phyloP scores from a whole-genome alignment of 2,888 invertebrate species.

The Tachina grossa region DNA sequence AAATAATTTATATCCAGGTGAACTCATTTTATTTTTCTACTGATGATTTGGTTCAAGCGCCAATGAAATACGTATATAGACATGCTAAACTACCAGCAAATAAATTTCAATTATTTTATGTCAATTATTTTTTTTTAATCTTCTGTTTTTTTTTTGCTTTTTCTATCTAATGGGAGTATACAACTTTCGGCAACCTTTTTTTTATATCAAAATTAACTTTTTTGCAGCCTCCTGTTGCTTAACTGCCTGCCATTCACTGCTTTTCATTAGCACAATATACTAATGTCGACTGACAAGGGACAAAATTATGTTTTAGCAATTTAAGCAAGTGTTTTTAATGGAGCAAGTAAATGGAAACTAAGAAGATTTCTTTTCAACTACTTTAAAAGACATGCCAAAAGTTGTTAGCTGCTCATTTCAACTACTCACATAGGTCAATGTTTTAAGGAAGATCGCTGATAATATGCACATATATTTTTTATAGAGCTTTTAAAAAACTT shows the following conservation, averaged over 20 bases:
- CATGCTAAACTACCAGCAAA: too few species aligned
- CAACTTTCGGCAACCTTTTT: not conserved
- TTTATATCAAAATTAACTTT: not conserved
- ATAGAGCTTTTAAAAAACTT: not conserved
- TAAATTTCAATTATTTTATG: too few species aligned
- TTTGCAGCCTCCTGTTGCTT: not conserved
- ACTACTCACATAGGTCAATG: not conserved
- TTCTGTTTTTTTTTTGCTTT: too few species aligned
- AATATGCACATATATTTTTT: not conserved
- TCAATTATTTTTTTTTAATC: too few species aligned
- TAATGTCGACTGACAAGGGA: not conserved
- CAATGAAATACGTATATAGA: too few species aligned
- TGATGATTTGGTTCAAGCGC: too few species aligned
- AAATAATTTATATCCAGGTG: too few species aligned
- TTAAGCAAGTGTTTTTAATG: not conserved
- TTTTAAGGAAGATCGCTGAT: not conserved
- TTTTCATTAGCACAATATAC: not conserved
- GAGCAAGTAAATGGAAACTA: not conserved
- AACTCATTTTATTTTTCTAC: too few species aligned
- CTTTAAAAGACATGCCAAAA: constrained; percentile 3
- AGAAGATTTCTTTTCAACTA: constrained; percentile 9
- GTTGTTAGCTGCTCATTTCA: not conserved
- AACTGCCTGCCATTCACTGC: not conserved
- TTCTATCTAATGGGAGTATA: too few species aligned
- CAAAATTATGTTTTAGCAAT: not conserved